Conservation (phyloP, 2,113 vertebrate genomes). For the Prietella phreatophila region DNA sequence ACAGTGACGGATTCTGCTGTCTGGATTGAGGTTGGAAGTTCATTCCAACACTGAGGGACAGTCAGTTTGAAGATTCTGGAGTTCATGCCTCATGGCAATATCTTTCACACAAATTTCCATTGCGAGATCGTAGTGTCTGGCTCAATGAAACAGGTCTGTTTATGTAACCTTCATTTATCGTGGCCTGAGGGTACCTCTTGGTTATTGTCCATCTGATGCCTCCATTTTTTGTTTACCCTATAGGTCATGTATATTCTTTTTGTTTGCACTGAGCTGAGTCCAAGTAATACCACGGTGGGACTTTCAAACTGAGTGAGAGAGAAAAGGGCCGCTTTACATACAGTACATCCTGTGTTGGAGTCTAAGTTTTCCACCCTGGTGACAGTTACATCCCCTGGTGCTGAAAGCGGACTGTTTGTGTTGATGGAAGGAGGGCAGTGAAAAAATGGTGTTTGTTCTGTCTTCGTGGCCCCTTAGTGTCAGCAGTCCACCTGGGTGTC, state of each 20-base stretch:
- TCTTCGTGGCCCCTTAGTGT: not conserved
- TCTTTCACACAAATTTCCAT: not conserved
- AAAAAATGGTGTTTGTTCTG: slow-evolving; percentile 21
- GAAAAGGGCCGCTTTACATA: slow-evolving; percentile 28
- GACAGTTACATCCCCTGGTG: slow-evolving; percentile 24
- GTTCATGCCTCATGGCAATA: not conserved
- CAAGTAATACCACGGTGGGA: slow-evolving; percentile 8
- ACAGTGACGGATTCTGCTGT: no score
- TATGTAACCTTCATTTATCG: slow-evolving; percentile 12
- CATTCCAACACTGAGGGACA: no score
- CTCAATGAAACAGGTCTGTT: slow-evolving; percentile 3
- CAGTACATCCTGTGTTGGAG: slow-evolving; percentile 8
- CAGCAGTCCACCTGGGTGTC: slow-evolving; percentile 25
- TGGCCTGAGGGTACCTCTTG: not conserved
- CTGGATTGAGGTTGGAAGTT: no score
- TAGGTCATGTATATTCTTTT: slow-evolving; percentile 10
- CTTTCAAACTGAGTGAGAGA: slow-evolving; percentile 23
- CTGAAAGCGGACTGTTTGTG: slow-evolving; percentile 18
- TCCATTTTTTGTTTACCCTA: slow-evolving; percentile 19
- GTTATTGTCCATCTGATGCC: slow-evolving; percentile 13
- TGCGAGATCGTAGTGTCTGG: not conserved
- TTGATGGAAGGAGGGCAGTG: slow-evolving; percentile 6
- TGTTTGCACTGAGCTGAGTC: slow-evolving; percentile 11
- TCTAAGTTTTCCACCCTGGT: slow-evolving; percentile 17
- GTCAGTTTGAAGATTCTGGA: no score